phyloP scores from a whole-genome alignment of 2,888 invertebrate genomes.

The Apamea monoglypha region DNA sequence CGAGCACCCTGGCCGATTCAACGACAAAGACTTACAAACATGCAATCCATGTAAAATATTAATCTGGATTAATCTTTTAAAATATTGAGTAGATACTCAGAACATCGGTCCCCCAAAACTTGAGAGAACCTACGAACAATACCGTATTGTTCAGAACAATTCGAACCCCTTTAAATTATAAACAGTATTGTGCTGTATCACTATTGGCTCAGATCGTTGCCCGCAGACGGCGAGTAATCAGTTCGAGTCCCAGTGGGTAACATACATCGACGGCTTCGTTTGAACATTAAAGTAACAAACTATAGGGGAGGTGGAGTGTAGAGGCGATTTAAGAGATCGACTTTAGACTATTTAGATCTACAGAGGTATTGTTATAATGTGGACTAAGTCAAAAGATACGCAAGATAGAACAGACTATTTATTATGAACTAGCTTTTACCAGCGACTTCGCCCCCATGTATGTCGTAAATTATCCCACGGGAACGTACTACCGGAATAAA shows the following conservation, averaged over 20 bases:
- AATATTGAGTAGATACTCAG: background rate
- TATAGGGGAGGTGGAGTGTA: conserved; percentile 68
- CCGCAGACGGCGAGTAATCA: conserved; percentile 64
- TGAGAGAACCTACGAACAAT: conserved; percentile 43
- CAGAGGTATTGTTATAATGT: conserved; percentile 48
- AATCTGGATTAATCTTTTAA: background rate
- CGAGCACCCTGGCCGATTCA: too few species aligned
- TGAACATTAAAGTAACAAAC: conserved; percentile 72
- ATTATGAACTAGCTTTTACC: background rate
- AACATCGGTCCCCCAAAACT: conserved; percentile 44
- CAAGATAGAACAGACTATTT: background rate
- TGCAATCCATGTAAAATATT: too few species aligned
- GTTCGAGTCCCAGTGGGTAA: conserved; percentile 66
- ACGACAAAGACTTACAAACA: too few species aligned
- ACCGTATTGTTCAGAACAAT: conserved; percentile 51
- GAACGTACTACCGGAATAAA: background rate
- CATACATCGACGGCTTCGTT: conserved; percentile 61
- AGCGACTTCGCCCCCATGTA: background rate
- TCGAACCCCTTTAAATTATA: conserved; percentile 51
- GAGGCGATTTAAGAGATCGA: conserved; percentile 70
- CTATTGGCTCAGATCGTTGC: conserved; percentile 59
- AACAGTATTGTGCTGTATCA: conserved; percentile 60
- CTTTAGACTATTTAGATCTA: conserved; percentile 74
- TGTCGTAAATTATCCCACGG: background rate
- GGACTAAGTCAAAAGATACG: conserved; percentile 28